These are phyloP conservation scores for Arctia plantaginis DNA, from an alignment of 2,888 invertebrate genomes.

Conservation along the genomic window DNA sequence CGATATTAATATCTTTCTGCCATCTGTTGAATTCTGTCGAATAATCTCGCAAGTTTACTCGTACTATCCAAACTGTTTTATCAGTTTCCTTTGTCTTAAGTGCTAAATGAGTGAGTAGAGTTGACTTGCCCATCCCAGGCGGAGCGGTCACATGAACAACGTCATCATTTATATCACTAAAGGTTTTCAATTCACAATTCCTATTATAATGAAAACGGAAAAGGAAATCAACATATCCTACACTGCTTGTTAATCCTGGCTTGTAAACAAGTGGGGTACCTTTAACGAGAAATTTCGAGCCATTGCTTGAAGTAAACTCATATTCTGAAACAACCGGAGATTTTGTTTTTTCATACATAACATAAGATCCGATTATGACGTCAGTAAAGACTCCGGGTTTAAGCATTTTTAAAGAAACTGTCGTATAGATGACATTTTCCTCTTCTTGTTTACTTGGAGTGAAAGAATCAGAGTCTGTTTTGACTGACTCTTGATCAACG, in stretches of 20 bases:
- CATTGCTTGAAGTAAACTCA: not conserved
- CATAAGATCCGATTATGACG: not conserved
- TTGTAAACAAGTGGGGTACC: not conserved
- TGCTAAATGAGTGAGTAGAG: conserved; percentile 24
- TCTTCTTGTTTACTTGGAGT: not conserved
- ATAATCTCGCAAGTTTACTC: conserved; percentile 18
- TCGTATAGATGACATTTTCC: not conserved
- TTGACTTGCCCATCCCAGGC: conserved; percentile 36
- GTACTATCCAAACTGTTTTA: conserved; percentile 12
- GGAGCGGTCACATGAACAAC: conserved; percentile 14
- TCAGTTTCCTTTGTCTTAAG: conserved; percentile 5
- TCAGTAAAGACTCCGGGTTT: not conserved
- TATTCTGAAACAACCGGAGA: not conserved
- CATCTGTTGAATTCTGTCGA: conserved; percentile 12
- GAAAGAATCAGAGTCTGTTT: not conserved
- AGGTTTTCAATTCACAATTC: not conserved
- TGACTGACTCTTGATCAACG: not conserved
- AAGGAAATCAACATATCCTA: not conserved
- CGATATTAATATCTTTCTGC: not conserved
- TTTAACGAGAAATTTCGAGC: not conserved
- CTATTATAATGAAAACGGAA: not conserved
- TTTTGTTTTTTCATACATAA: not conserved
- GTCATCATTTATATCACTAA: conserved; percentile 13
- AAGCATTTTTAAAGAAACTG: not conserved
- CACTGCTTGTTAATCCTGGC: not conserved